Base-by-base conservation (phyloP, 2,113 vertebrate species). In the Chroicocephalus ridibundus region DNA sequence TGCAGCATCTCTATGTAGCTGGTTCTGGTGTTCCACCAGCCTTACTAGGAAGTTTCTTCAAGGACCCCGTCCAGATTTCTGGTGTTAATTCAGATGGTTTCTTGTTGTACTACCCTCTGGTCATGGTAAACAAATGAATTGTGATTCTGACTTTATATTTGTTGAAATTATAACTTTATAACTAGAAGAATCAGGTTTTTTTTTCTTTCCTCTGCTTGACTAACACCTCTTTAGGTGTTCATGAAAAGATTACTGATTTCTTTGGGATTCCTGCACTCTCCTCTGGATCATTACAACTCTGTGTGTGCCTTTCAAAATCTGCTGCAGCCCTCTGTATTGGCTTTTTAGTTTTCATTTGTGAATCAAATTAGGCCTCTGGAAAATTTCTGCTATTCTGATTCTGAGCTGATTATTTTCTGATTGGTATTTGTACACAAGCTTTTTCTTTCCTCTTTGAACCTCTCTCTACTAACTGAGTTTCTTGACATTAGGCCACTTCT, bases 11-110 rank as follows among this genome's bases (percentile, higher is more conserved):
- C 8, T 18, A 1, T 34, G 7, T 38, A 52, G 13, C 11, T 88
- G 19, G 11, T 42, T 55, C 25, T 77, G 8, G 6, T 76, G 8
- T 64, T 80, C 7, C 2, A 25, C 2, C 0, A 62, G 68, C 29
- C 26, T 15, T 25, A 7, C 6, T 15, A 17, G 14, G 20, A 88
- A 40, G 14, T 7, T 60, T 54, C 11, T 55, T 2, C 7, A 5
- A 52, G 31, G 13, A 47, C 1, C 3, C 0, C 5, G 16, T 36
- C n/a, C 10, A 24, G 10, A 7, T 26, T 17, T 47, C 14, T 61
- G 8, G 4, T n/a, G 14, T 6, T n/a, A 32, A 22, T 46, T 84
- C 2, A 36, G 11, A 5, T 21, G 1, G 5, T 4, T 31, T 66
- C 9, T 52, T 57, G 16, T 22, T 85, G 15, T 47, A 42, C 12